A percentile compares a stretch with the other conserved stretches of the same genome.
Evolutionary conservation across 2,113 vertebrate genomes (phyloP).

Genomic region (Pholis gunnellus): DNA sequence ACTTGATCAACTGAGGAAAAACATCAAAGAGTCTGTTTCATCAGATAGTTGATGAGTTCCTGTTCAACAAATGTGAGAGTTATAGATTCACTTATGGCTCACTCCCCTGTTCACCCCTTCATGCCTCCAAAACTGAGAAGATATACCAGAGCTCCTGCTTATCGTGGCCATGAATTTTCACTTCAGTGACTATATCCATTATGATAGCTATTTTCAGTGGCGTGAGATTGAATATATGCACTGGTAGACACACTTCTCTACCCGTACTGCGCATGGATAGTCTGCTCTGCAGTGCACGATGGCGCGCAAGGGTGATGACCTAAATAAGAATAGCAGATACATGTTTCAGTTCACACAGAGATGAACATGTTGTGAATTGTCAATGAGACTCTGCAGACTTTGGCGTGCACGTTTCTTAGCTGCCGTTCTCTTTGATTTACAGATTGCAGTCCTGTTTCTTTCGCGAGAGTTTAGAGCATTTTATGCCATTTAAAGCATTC

Average conservation of each 20-base stretch:
- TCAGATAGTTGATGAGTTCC: conserved; percentile 23
- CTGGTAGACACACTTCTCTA: conserved; percentile 41
- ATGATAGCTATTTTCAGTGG: conserved; percentile 52
- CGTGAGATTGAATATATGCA: conserved; percentile 57
- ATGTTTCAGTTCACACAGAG: conserved; percentile 39
- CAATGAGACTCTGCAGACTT: neutral
- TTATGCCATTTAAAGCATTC: neutral
- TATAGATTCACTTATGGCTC: conserved; percentile 14
- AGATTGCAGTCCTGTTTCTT: neutral
- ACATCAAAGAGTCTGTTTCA: conserved; percentile 15
- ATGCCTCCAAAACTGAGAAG: conserved; percentile 30
- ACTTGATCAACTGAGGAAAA: conserved; percentile 1
- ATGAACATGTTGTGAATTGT: conserved; percentile 42
- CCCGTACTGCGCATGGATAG: conserved; percentile 16
- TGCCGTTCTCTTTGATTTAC: neutral
- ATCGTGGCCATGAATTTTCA: conserved; percentile 45
- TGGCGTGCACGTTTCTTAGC: neutral
- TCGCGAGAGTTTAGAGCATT: neutral
- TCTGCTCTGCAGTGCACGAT: conserved; percentile 18
- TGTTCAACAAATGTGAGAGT: conserved; percentile 14
- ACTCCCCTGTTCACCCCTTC: conserved; percentile 22
- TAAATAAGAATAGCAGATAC: conserved; percentile 44
- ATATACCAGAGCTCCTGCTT: conserved; percentile 27
- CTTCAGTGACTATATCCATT: conserved; percentile 54
- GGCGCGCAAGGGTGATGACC: conserved; percentile 48